Evolutionary conservation across 2,888 invertebrate genomes (phyloP), one percentile per base, ranked within the genome.

Genomic region (Clusia tigrina): DNA sequence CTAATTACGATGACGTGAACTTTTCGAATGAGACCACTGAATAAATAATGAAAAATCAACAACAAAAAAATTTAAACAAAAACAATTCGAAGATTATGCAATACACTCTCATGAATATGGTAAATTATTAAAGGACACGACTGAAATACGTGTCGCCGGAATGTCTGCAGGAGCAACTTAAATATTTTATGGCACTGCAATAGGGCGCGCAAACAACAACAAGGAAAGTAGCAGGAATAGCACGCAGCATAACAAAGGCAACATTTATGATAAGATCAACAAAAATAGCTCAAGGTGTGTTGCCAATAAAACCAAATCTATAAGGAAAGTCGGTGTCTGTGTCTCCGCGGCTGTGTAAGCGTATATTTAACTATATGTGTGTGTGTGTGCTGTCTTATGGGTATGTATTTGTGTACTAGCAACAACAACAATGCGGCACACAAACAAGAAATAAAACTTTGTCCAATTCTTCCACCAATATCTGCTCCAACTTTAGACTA

Each of bases 261-360:
- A 18, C 48, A 10, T n/a, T n/a, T n/a, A 15, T 22, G 48, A 48
- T 22, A 20, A 48, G 20, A 22, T 9, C 48, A 42, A 22, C 22
- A 48, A 48, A 48, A 48, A 48, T 48, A 48, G 48, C 48, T 48
- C 48, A 48, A 48, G 48, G 48, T 48, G 48, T 48, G 18, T 48
- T 48, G 42, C 42, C 42, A 42, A 42, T 42, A 42, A 42, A 42
- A 42, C 10, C 15, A 42, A 42, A 42, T 42, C 42, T 42, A 42
- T 42, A 42, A 42, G 42, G 10, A 42, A 9, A 32, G 32, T 32
- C 32, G 6, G 32, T 32, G 12, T 32, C 6, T 32, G 32, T 32
- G 6, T 32, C 12, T 32, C n/a, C n/a, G n/a, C n/a, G n/a, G n/a
- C n/a, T n/a, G n/a, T 32, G 24, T 24, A 23, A 17, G 17, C 10